phyloP scores from a whole-genome alignment of 2,888 invertebrate genomes.

The Tridacna crocea region DNA sequence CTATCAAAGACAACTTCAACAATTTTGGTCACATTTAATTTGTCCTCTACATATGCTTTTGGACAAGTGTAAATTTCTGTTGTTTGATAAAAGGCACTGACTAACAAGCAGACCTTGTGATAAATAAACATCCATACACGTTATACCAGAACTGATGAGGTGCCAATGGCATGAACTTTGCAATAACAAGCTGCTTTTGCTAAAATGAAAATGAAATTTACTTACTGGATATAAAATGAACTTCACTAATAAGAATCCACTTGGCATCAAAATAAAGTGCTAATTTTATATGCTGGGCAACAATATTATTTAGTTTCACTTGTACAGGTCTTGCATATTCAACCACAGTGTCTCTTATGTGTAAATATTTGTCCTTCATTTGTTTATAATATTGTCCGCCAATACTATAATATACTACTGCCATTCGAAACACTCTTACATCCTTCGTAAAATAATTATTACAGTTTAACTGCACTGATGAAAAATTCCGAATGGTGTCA shows the following conservation, averaged over 20 bases:
- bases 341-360: slow-evolving; percentile 91
- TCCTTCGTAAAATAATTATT: slow-evolving; percentile 94
- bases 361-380: slow-evolving; percentile 88
- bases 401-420: slow-evolving; percentile 90
- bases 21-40: too few species aligned
- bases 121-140: too few species aligned
- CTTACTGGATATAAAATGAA: slow-evolving; percentile 93
- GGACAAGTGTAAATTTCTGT: too few species aligned
- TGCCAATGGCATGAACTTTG: too few species aligned
- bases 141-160: too few species aligned
- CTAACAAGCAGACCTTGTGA: too few species aligned
- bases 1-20: too few species aligned
- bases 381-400: slow-evolving; percentile 91
- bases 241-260: slow-evolving; percentile 96
- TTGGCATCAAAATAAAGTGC: slow-evolving; percentile 91
- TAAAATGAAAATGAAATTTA: background rate
- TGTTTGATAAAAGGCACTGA: background rate
- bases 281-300: slow-evolving; percentile 92
- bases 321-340: slow-evolving; percentile 92
- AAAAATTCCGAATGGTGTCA: slow-evolving; percentile 94
- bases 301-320: slow-evolving; percentile 91
- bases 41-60: too few species aligned
- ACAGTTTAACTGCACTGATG: slow-evolving; percentile 91
- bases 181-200: too few species aligned
- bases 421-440: slow-evolving; percentile 92